Evolutionary conservation across 2,888 invertebrate genomes (phyloP), one percentile per base, ranked within the genome.

Genomic region (Branchipolynoe longqiensis): DNA sequence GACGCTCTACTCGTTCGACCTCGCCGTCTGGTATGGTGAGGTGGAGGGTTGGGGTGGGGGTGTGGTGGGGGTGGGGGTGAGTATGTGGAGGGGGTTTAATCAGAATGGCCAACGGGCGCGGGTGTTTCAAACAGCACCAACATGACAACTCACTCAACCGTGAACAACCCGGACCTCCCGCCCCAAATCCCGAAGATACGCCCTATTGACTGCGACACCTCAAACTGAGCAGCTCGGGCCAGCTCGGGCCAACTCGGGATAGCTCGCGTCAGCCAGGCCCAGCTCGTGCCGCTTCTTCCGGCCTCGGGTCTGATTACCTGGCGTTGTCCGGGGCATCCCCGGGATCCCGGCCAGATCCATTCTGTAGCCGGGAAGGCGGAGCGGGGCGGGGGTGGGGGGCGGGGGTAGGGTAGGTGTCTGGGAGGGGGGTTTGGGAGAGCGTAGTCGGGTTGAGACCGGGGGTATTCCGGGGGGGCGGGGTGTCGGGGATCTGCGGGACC

Each of bases 201-300:
- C 36, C 25, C 69, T 69, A 69, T 69, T 14, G 33, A 38, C 69
- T 14, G 33, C 69, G 33, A 69, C 69, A 69, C 69, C 69, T 69
- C 36, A 3, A n/a, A 38, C 31, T 69, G 69, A 69, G 69, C 69
- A 69, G 38, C 69, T 69, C 69, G 69, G 62, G n/a, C 3, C 14
- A 31, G 62, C 3, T 28, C 31, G 62, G 31, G 62, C n/a, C 62
- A 62, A 31, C 62, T 62, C 62, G 31, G 8, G 48, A 18, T 48
- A 48, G 8, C 8, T 8, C 8, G 48, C n/a, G n/a, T n/a, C n/a
- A n/a, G n/a, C n/a, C n/a, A n/a, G n/a, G n/a, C n/a, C n/a, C n/a
- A n/a, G n/a, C n/a, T n/a, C 48, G 48, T 12, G 48, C 48, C 8
- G 48, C 48, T 48, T n/a, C n/a, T n/a, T 18, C 48, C 18, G 8